Base-by-base conservation (phyloP, 2,113 vertebrate genomes). In the Mormyrus iriodes region DNA sequence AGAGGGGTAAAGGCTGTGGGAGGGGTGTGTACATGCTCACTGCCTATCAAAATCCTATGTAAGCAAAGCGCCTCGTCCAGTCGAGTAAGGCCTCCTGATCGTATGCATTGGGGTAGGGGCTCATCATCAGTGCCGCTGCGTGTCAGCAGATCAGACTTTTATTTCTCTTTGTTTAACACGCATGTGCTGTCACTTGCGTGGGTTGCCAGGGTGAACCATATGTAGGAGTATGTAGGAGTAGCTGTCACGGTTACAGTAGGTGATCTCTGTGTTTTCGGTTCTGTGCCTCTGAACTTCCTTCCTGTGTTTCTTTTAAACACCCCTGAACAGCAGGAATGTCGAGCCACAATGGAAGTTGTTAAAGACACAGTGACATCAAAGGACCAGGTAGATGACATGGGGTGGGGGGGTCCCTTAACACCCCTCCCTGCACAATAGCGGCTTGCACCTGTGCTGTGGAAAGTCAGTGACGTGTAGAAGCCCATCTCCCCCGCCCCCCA, bases 391-490 rank as follows among this genome's bases (percentile, higher is more conserved):
- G 93, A 92, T 95, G 95, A 95, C 94, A 94, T 90, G 90, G 89
- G 91, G 91, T 91, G 94, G 93, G 93, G 93, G 92, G 93, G 73
- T 15, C 91, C 73, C 88, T 93, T 94, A 94, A 93, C 93, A 65
- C 92, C 86, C 87, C 86, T 92, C 90, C 89, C 93, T 92, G 93
- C 93, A 96, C 96, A 97, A 97, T 96, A 94, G 95, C 89, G 91
- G 88, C 19, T 94, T 2, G 90, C 97, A 98, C 97, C 97, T 98
- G 97, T 89, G 91, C 92, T 92, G 92, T 92, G 94, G 92, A 95
- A 90, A 94, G 92, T 93, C 91, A 91, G 92, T 84, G 94, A 83
- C 93, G 93, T 94, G 92, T 93, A 93, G 94, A 93, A 94, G 94
- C 87, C 92, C 91, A 93, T 94, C 93, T 92, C 13, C 94, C 35